Conservation (phyloP, 2,113 vertebrate genomes). For the Phrynosoma blainvillii region DNA sequence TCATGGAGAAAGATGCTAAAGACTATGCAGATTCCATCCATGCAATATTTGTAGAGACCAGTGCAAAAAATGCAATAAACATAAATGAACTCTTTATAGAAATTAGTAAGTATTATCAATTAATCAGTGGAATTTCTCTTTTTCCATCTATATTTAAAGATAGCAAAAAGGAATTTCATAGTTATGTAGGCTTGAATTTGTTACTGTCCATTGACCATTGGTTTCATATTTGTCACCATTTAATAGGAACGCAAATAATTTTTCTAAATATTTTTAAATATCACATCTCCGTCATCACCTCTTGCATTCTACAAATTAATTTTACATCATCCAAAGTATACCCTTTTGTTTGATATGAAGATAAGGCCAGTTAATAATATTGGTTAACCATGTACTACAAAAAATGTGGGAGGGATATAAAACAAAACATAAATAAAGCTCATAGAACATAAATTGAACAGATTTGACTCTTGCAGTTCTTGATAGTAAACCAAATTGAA, state of each 20-base stretch:
- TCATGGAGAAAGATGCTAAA: slow-evolving; percentile 95
- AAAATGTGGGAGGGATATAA: not conserved
- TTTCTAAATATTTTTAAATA: not conserved
- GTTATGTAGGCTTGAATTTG: slow-evolving; percentile 2
- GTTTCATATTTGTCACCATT: not conserved
- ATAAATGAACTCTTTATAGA: slow-evolving; percentile 99
- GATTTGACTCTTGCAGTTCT: not conserved
- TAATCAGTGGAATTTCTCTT: slow-evolving; percentile 19
- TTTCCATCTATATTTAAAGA: not conserved
- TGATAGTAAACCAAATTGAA: not conserved
- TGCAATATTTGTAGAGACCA: slow-evolving; percentile 97
- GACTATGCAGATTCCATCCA: slow-evolving; percentile 98
- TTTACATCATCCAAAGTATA: not conserved
- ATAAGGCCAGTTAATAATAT: not conserved
- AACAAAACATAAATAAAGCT: not conserved
- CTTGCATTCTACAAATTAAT: not conserved
- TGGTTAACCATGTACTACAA: no score
- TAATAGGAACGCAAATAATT: not conserved
- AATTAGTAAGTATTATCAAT: slow-evolving; percentile 91
- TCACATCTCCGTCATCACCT: not conserved
- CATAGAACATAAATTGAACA: not conserved
- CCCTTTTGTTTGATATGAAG: not conserved
- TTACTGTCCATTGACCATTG: not conserved
- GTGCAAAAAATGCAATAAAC: slow-evolving; percentile 98
- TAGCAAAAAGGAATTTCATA: slow-evolving; percentile 21